Percentiles rank a stretch among this genome's conserved stretches.
Conservation (phyloP, 2,113 vertebrate genomes). For the Periophthalmus modestus region DNA sequence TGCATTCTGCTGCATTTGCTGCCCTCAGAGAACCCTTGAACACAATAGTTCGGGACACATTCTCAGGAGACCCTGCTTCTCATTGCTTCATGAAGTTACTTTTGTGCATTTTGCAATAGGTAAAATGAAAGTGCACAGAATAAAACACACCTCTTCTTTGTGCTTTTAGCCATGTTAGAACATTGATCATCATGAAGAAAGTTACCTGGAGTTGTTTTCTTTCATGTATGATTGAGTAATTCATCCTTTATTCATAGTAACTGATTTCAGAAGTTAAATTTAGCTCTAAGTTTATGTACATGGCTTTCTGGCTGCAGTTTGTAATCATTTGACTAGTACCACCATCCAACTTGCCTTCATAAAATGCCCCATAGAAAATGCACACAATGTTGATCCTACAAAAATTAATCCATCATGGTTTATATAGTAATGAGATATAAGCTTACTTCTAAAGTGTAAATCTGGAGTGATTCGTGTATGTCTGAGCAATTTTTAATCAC, state of each 20-base stretch:
- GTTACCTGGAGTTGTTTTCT: background rate
- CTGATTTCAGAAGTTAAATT: slow-evolving; percentile 27
- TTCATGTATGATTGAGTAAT: background rate
- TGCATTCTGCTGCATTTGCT: slow-evolving; percentile 2
- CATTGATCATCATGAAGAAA: background rate
- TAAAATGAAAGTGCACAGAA: background rate
- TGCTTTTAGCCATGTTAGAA: background rate
- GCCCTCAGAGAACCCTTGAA: slow-evolving; percentile 16
- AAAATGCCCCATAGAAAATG: slow-evolving; percentile 33
- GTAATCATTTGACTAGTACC: slow-evolving; percentile 40
- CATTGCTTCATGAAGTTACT: slow-evolving; percentile 1
- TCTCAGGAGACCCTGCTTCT: background rate
- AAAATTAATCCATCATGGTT: slow-evolving; percentile 3
- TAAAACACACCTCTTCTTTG: background rate
- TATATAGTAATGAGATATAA: no score
- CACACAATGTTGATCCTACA: slow-evolving; percentile 40
- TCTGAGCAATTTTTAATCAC: no score
- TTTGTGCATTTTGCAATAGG: background rate
- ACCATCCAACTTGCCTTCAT: slow-evolving; percentile 26
- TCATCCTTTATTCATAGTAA: slow-evolving; percentile 31
- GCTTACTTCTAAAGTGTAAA: no score
- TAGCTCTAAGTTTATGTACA: background rate
- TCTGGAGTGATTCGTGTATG: no score
- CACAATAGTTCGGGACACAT: slow-evolving; percentile 47
- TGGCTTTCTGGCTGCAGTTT: background rate